These are phyloP conservation scores for Cacatua alba DNA, from an alignment of 2,113 vertebrate species.

Conservation along the genomic window DNA sequence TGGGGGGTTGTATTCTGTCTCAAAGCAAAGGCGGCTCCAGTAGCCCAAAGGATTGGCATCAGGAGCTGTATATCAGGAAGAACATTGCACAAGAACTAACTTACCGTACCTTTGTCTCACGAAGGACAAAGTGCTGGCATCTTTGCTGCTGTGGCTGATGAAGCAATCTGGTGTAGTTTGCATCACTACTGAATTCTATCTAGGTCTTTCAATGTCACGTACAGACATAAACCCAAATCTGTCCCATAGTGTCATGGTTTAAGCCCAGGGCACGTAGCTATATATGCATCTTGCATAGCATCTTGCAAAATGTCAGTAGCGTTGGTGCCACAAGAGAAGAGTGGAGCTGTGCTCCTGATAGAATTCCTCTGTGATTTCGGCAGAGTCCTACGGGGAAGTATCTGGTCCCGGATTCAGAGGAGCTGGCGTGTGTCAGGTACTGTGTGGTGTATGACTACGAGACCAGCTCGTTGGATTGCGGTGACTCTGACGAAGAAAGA, in stretches of 20 bases:
- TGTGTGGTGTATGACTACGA: conserved; percentile 85
- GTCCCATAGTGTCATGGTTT: background rate
- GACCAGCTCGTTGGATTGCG: conserved; percentile 56
- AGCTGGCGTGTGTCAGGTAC: conserved; percentile 78
- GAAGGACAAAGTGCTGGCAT: background rate
- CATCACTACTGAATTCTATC: background rate
- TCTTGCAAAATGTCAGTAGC: background rate
- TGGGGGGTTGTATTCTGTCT: background rate
- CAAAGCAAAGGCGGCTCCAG: background rate
- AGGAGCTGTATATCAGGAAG: background rate
- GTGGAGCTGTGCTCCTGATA: background rate
- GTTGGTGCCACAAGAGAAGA: background rate
- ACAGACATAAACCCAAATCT: background rate
- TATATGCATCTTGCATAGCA: too few species aligned
- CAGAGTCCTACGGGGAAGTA: conserved; percentile 73
- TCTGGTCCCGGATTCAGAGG: conserved; percentile 74
- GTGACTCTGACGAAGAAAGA: background rate
- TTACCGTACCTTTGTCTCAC: background rate
- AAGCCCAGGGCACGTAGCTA: too few species aligned
- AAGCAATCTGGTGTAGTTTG: background rate
- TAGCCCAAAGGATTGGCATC: background rate
- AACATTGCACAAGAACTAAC: background rate
- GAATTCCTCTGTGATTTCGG: background rate
- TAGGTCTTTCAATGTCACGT: background rate
- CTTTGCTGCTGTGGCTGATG: background rate